Evolutionary conservation across 2,113 vertebrate species (phyloP).

Genomic region (Corydoras sp.): DNA sequence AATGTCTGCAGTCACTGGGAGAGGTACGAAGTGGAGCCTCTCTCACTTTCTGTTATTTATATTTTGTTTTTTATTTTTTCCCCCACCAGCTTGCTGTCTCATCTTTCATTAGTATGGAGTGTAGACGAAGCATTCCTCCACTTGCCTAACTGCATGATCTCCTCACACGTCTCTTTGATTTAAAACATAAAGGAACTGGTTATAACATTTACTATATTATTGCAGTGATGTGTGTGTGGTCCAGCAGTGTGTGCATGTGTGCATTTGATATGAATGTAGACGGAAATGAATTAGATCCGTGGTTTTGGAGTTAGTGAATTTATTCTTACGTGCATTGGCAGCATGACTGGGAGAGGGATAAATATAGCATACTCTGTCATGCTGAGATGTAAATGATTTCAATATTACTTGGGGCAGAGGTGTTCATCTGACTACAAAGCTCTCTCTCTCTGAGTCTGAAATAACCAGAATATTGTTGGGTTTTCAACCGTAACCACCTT

Average conservation of each 20-base stretch:
- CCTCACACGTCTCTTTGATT: no score
- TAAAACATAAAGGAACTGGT: no score
- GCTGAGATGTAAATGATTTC: slow-evolving; percentile 17
- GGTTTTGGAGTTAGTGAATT: background rate
- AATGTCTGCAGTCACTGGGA: slow-evolving; percentile 99
- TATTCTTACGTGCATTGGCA: background rate
- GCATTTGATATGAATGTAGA: no score
- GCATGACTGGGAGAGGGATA: background rate
- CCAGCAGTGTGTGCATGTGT: no score
- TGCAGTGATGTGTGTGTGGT: no score
- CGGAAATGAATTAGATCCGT: background rate
- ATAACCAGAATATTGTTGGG: background rate
- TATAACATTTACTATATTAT: no score
- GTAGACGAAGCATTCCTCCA: no score
- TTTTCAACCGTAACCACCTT: background rate
- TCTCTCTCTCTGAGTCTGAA: slow-evolving; percentile 1
- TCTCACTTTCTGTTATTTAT: background rate
- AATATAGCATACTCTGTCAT: slow-evolving; percentile 10
- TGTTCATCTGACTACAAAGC: slow-evolving; percentile 8
- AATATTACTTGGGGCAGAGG: slow-evolving; percentile 1
- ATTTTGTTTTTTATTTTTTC: background rate
- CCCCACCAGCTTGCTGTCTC: background rate
- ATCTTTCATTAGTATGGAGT: no score
- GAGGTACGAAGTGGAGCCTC: slow-evolving; percentile 70
- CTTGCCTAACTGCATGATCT: no score